Base-by-base conservation (phyloP, 2,113 vertebrate species). In the Rhinogobius similis region DNA sequence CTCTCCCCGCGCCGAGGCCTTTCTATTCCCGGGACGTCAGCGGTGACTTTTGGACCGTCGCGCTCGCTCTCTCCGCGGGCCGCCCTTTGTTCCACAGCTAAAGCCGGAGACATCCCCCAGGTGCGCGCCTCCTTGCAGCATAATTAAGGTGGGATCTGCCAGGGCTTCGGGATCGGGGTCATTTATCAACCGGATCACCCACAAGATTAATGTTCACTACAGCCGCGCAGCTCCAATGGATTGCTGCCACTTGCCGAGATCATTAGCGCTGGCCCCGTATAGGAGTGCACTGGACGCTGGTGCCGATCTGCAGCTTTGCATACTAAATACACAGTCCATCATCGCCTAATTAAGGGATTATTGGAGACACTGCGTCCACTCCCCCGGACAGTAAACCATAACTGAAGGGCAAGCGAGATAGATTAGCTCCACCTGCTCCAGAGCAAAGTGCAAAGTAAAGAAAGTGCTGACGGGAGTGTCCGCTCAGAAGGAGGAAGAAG, bases 171-270 rank as follows among this genome's bases (percentile, higher is more conserved):
- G 84, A 88, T 84, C 61, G 53, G 76, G 91, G 88, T 91, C 91
- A 90, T 93, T 92, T 85, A 93, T 93, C 92, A 92, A 89, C 82
- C 62, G 85, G 90, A 90, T 92, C 90, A 87, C 89, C 85, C 43
- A 59, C 73, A 90, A 93, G 92, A 94, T 93, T 92, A 93, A 94
- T 93, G 90, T 87, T 82, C 84, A 81, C 86, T 89, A 58, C 26
- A 70, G 82, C 87, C 80, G 88, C 82, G 77, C 86, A 73, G 82
- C 86, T 90, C 85, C 89, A 93, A 91, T 90, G 91, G 91, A 93
- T 93, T 92, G 91, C 91, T 93, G 92, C 90, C 92, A 92, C 92
- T 93, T 92, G 91, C 91, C 80, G 89, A 91, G 92, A 91, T 93
- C 91, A 93, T 94, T 94, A 93, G 91, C 75, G 82, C 70, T 83